Conservation (phyloP, 2,888 invertebrate genomes). For the Mycalesis mineus region DNA sequence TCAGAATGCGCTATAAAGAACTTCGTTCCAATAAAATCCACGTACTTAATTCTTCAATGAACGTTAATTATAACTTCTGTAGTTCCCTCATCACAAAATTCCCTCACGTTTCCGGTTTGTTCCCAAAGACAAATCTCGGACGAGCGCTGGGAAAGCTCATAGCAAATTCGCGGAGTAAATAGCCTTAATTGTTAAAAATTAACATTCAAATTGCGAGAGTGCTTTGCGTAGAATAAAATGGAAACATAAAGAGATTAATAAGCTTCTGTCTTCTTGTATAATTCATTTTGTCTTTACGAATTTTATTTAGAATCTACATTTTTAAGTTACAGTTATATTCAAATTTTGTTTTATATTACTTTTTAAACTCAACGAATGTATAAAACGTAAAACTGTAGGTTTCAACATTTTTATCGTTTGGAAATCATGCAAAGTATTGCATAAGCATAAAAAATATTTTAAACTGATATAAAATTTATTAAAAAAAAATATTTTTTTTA, state of each 20-base stretch:
- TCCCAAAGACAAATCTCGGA: neutral
- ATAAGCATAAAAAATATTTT: too few species aligned
- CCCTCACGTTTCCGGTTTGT: neutral
- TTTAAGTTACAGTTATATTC: too few species aligned
- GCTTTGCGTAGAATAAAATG: neutral
- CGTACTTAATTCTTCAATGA: neutral
- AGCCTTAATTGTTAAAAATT: conserved; percentile 3
- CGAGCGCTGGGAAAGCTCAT: neutral
- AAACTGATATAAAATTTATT: too few species aligned
- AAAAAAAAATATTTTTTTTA: too few species aligned
- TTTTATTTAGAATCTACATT: neutral
- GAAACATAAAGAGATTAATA: neutral
- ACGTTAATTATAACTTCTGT: neutral
- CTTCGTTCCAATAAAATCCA: too few species aligned
- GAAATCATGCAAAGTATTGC: too few species aligned
- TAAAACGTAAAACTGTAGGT: too few species aligned
- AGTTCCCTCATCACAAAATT: neutral
- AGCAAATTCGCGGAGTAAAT: neutral
- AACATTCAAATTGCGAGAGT: neutral
- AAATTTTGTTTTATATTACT: too few species aligned
- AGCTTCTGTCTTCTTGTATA: neutral
- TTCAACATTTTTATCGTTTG: too few species aligned
- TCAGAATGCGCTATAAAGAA: too few species aligned
- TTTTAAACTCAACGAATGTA: too few species aligned
- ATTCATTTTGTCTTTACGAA: neutral